Percentiles rank a stretch among this genome's conserved stretches.
Evolutionary conservation across 2,113 vertebrate genomes (phyloP).

Genomic region (Callospermophilus lateralis): DNA sequence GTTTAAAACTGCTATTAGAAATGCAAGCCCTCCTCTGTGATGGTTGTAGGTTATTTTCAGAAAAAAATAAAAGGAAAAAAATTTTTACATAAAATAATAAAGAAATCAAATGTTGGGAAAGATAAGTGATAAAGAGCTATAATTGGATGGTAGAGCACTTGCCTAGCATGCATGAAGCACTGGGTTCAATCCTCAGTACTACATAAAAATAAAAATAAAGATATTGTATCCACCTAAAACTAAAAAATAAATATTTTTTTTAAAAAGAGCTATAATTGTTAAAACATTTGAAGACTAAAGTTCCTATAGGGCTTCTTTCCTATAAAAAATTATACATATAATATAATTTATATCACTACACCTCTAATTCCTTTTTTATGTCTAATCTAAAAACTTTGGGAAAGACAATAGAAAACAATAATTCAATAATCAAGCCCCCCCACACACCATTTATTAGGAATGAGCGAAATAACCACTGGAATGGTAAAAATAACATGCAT

Average conservation of each 20-base stretch:
- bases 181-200: too few species aligned
- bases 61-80: neutral
- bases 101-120: slow-evolving; percentile 14
- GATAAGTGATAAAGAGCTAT: neutral
- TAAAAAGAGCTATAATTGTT: neutral
- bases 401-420: slow-evolving; percentile 20
- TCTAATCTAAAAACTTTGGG: neutral
- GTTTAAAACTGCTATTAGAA: neutral
- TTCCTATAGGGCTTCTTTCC: neutral
- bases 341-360: neutral
- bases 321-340: neutral
- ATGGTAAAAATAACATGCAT: neutral
- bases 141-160: neutral
- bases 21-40: neutral
- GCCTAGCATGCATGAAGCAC: too few species aligned
- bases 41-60: neutral
- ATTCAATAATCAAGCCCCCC: neutral
- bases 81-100: neutral
- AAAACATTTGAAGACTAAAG: slow-evolving; percentile 4
- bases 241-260: too few species aligned
- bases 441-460: neutral
- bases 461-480: neutral
- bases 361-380: neutral
- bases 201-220: too few species aligned
- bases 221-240: too few species aligned